Evolutionary conservation across 2,113 vertebrate species (phyloP).

Genomic region (Phylloscopus trochiloides): DNA sequence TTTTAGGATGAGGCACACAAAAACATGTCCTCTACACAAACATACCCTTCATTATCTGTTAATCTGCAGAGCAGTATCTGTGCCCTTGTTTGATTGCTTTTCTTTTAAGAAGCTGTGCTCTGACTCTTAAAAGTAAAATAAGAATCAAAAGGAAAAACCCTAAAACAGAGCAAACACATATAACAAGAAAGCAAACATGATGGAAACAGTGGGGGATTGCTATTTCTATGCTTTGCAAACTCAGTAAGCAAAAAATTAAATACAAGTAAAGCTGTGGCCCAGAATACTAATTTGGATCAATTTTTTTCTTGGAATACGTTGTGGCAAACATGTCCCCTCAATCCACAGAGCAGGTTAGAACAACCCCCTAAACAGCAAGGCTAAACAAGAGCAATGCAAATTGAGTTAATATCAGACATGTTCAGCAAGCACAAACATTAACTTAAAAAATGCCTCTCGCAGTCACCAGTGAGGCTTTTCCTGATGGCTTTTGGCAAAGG

Average conservation of each 20-base stretch:
- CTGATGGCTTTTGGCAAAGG: background rate
- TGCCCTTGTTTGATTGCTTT: background rate
- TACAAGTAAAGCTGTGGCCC: background rate
- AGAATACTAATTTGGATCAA: background rate
- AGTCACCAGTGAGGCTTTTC: background rate
- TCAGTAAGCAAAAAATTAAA: background rate
- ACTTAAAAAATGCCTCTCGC: background rate
- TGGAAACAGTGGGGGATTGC: background rate
- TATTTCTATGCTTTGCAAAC: background rate
- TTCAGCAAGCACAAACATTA: background rate
- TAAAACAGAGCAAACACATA: constrained; percentile 2
- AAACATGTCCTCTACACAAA: background rate
- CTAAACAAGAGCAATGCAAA: constrained; percentile 52
- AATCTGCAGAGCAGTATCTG: background rate
- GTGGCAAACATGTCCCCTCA: background rate
- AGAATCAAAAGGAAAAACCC: background rate
- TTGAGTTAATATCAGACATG: constrained; percentile 20
- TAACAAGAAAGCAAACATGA: background rate
- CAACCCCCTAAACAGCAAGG: constrained; percentile 3
- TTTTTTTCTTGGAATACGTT: background rate
- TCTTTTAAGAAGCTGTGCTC: constrained; percentile 16
- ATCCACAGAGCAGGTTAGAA: background rate
- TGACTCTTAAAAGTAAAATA: constrained; percentile 21
- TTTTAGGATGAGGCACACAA: background rate
- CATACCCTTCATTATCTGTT: background rate